A percentile compares a stretch with the other conserved stretches of the same genome.
Conservation (phyloP, 2,113 vertebrate genomes). For the Xenus cinereus region DNA sequence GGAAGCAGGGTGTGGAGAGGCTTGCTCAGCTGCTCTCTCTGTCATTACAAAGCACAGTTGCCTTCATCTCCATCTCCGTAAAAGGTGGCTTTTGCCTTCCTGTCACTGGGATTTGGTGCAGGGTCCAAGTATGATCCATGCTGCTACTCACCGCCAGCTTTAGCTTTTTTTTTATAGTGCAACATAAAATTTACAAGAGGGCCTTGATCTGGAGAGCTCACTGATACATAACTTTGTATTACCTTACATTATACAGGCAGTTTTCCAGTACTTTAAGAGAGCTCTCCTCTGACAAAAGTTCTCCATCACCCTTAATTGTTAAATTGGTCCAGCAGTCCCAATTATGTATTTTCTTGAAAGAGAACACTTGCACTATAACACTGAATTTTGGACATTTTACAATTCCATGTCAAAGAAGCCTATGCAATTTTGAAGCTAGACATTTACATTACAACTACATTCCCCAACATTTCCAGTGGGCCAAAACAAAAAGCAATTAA, state of each 20-base stretch:
- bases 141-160: background rate
- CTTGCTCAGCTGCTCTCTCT: background rate
- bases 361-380: background rate
- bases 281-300: background rate
- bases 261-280: background rate
- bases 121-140: accelerated
- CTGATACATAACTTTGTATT: accelerated
- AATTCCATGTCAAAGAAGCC: background rate
- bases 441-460: background rate
- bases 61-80: accelerated
- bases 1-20: background rate
- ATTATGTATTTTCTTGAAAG: background rate
- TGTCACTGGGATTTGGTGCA: background rate
- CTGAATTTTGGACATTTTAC: background rate
- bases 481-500: background rate
- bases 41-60: background rate
- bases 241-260: background rate
- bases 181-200: background rate
- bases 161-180: background rate
- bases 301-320: background rate
- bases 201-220: background rate
- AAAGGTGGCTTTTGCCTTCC: background rate
- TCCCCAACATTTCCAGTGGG: accelerated
- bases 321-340: background rate
- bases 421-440: background rate